Percentiles rank a stretch among this genome's conserved stretches.
phyloP scores from a whole-genome alignment of 2,888 invertebrate genomes.

The Lepetodrilus schrolli region DNA sequence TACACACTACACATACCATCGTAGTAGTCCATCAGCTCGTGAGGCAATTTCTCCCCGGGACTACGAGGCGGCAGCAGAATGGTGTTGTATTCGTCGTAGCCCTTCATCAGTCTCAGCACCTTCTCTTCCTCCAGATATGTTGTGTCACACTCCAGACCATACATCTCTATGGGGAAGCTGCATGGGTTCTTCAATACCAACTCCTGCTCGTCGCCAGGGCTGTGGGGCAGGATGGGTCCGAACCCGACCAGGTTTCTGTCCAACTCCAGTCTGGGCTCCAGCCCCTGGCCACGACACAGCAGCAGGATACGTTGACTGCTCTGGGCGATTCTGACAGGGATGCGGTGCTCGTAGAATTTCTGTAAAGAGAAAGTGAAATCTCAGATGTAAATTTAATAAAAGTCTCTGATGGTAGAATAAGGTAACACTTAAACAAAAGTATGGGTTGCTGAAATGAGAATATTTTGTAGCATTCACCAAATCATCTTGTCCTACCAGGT shows the following conservation, averaged over 20 bases:
- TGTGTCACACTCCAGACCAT: constrained; percentile 81
- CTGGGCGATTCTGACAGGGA: constrained; percentile 72
- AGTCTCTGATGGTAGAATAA: no score
- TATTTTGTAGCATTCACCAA: no score
- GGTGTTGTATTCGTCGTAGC: constrained; percentile 75
- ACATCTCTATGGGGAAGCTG: constrained; percentile 82
- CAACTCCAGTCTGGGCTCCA: constrained; percentile 74
- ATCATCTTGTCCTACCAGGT: no score
- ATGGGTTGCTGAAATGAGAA: no score
- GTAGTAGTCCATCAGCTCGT: constrained; percentile 73
- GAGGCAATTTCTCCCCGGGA: constrained; percentile 74
- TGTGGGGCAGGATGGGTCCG: constrained; percentile 81
- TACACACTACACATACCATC: constrained; percentile 66
- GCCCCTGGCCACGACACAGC: constrained; percentile 73
- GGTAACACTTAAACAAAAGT: no score
- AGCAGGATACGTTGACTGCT: constrained; percentile 74
- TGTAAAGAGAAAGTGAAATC: constrained; percentile 39
- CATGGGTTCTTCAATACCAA: constrained; percentile 81
- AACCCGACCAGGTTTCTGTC: constrained; percentile 78
- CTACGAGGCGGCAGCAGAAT: constrained; percentile 74
- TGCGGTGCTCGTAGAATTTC: constrained; percentile 73
- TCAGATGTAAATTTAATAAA: neutral
- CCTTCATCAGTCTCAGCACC: constrained; percentile 74
- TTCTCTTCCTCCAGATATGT: constrained; percentile 75
- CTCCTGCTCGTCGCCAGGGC: constrained; percentile 78